Evolutionary conservation across 2,113 vertebrate species (phyloP).

Genomic region (Potamarius usumacintae): DNA sequence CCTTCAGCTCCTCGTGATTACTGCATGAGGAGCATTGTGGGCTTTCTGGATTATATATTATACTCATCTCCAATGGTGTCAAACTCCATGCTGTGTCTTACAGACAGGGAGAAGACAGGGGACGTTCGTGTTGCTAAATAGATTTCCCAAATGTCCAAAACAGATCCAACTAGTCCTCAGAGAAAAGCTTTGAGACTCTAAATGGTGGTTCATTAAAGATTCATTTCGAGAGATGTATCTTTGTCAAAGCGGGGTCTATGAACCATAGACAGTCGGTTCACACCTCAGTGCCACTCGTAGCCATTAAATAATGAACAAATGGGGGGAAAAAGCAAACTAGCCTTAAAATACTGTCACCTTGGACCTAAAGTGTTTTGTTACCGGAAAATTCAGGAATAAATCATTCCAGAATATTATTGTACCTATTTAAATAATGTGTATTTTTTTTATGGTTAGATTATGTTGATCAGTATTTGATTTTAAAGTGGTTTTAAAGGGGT

Average conservation of each 20-base stretch:
- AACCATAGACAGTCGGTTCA: not conserved
- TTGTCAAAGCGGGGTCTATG: not conserved
- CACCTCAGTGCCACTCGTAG: too few relatives aligned
- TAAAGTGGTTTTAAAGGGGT: too few relatives aligned
- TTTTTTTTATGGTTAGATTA: too few relatives aligned
- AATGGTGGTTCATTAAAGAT: not conserved
- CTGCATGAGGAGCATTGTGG: not conserved
- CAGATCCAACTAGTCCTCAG: not conserved
- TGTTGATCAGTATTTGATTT: too few relatives aligned
- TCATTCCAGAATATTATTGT: not conserved
- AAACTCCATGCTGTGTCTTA: constrained; percentile 24
- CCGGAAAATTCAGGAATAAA: not conserved
- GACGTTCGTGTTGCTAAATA: not conserved
- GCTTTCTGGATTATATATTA: constrained; percentile 30
- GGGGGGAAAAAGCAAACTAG: too few relatives aligned
- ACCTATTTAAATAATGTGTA: not conserved
- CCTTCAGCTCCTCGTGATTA: constrained; percentile 34
- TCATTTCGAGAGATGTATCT: not conserved
- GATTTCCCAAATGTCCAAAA: not conserved
- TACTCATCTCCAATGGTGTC: constrained; percentile 31
- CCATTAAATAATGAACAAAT: too few relatives aligned
- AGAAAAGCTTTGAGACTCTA: not conserved
- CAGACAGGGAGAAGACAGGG: constrained; percentile 1
- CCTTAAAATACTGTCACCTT: too few relatives aligned
- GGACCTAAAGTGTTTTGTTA: too few relatives aligned